phyloP scores from a whole-genome alignment of 2,113 vertebrate species.

The Australoheros scitulus region DNA sequence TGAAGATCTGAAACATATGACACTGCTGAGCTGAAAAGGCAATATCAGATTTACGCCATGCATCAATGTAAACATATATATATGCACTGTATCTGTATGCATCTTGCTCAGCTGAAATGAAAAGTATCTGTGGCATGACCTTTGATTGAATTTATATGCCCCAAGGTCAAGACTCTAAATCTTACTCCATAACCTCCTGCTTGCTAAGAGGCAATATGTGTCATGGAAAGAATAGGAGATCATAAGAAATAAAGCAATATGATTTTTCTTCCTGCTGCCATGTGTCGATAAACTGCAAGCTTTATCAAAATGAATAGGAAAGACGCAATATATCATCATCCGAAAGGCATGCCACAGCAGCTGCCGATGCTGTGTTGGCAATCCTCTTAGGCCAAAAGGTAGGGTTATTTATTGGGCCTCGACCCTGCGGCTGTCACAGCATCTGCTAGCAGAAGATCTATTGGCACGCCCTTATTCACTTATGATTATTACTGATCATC shows the following conservation, averaged over 20 bases:
- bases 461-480: conserved; percentile 79
- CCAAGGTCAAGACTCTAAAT: conserved; percentile 74
- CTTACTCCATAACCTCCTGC: conserved; percentile 59
- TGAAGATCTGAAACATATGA: conserved; percentile 63
- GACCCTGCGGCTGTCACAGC: conserved; percentile 45
- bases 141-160: conserved; percentile 68
- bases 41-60: conserved; percentile 56
- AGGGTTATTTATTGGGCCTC: conserved; percentile 55
- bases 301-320: conserved; percentile 75
- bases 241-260: conserved; percentile 70
- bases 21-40: conserved; percentile 42
- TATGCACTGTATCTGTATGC: conserved; percentile 37
- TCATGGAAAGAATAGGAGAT: conserved; percentile 68
- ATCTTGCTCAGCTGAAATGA: conserved; percentile 60
- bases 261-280: conserved; percentile 65
- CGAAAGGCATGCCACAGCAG: conserved; percentile 55
- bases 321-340: conserved; percentile 72
- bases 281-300: conserved; percentile 69
- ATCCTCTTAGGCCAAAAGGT: conserved; percentile 77
- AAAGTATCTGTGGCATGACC: conserved; percentile 70
- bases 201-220: conserved; percentile 62
- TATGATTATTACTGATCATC: conserved; percentile 90
- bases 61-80: conserved; percentile 60
- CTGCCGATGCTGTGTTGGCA: conserved; percentile 67
- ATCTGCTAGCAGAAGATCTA: conserved; percentile 69